phyloP scores from a whole-genome alignment of 2,797 vertebrate species.

The Remorina albescens region DNA sequence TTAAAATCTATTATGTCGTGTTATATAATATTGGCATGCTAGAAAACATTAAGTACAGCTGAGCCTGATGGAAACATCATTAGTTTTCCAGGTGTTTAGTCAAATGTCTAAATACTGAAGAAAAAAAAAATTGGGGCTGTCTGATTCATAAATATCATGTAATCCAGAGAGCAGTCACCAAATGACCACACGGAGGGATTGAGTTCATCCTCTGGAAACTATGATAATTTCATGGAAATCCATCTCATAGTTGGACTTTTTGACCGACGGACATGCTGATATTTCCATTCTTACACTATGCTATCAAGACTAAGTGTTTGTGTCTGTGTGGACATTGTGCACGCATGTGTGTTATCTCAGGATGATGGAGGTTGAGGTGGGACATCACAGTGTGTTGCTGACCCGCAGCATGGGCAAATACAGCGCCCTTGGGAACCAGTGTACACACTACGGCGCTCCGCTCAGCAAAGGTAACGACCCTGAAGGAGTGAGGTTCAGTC shows the following conservation, averaged over 20 bases:
- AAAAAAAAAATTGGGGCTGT: no score
- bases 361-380: constrained; percentile 87
- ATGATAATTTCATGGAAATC: neutral
- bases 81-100: no score
- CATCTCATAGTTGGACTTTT: neutral
- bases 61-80: no score
- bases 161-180: no score
- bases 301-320: neutral
- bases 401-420: constrained; percentile 80
- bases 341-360: constrained; percentile 69
- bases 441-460: constrained; percentile 86
- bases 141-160: no score
- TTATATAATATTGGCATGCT: no score
- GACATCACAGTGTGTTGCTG: constrained; percentile 83
- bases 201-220: no score
- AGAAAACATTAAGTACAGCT: no score
- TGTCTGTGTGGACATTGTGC: constrained; percentile 18
- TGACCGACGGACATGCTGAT: neutral
- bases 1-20: no score
- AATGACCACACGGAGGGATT: no score
- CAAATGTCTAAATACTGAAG: no score
- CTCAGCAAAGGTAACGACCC: constrained; percentile 86
- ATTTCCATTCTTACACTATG: neutral
- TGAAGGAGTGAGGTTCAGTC: neutral
- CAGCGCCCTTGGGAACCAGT: constrained; percentile 86